Evolutionary conservation across 2,113 vertebrate species (phyloP), one percentile per base, ranked within the genome.

Genomic region (Erinaceus europaeus): DNA sequence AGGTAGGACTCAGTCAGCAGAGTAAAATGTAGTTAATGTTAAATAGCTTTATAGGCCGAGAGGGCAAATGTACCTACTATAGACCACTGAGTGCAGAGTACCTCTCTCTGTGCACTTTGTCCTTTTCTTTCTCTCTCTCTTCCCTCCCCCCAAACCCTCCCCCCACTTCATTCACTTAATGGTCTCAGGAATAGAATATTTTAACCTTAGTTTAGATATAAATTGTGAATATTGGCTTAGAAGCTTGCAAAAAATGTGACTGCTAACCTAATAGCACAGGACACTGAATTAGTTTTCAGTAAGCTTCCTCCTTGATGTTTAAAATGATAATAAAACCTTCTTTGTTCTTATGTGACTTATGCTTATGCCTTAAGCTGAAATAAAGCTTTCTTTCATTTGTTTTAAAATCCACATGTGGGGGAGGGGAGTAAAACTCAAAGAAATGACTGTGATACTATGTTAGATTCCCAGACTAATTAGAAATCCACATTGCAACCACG

Each of bases 381-480:
- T 79, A 95, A 95, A 90, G 67, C 86, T 44, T 65, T 84, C 91
- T 94, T 92, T 94, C 90, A 93, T 90, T 90, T 83, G 69, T 90
- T 92, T 79, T 42, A 73, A 81, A 91, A 86, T 75, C 72, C 69
- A 29, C 61, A 84, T 48, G 64, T 44, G 76, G 76, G 36, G 76
- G 75, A 50, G 62, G 73, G 72, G 38, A 42, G 29, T 69, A 74
- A 29, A 94, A 59, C 55, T 68, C 59, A 65, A 84, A 90, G 61
- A 34, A 46, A 65, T n/a, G 53, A 32, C 68, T 83, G 9, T 75
- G 61, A 44, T 44, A 17, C 46, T 82, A 15, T 38, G 12, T 75
- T 64, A 42, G 82, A 50, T 11, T 32, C 38, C 27, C 48, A 64
- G 67, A 18, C 84, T 84, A 34, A 42, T n/a, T 21, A 59, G 25